These are phyloP conservation scores for Festucalex cinctus DNA, from an alignment of 2,113 vertebrate genomes.

Conservation along the genomic window DNA sequence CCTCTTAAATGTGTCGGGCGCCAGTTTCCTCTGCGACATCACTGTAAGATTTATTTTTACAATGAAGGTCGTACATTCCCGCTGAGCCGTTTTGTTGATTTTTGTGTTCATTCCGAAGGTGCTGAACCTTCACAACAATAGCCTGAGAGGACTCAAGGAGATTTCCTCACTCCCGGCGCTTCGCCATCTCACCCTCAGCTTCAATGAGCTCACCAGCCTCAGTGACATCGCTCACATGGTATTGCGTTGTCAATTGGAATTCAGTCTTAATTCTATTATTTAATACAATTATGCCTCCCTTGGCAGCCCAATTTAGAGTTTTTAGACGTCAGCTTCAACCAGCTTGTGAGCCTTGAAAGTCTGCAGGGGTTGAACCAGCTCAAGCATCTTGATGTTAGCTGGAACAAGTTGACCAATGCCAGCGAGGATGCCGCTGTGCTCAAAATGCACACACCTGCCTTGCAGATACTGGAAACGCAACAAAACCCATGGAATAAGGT, in stretches of 20 bases:
- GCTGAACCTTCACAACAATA: slow-evolving; percentile 82
- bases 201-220: slow-evolving; percentile 79
- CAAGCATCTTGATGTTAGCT: slow-evolving; percentile 78
- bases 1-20: slow-evolving; percentile 70
- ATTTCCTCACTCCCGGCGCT: slow-evolving; percentile 71
- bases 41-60: slow-evolving; percentile 64
- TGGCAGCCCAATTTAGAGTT: slow-evolving; percentile 76
- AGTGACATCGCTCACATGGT: slow-evolving; percentile 80
- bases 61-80: not conserved
- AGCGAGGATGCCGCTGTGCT: slow-evolving; percentile 69
- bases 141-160: slow-evolving; percentile 75
- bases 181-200: slow-evolving; percentile 76
- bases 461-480: slow-evolving; percentile 70
- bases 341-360: slow-evolving; percentile 72
- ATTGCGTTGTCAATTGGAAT: not conserved
- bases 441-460: slow-evolving; percentile 68
- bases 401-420: slow-evolving; percentile 77
- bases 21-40: slow-evolving; percentile 78
- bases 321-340: slow-evolving; percentile 79
- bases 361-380: slow-evolving; percentile 71
- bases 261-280: not conserved
- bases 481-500: slow-evolving; percentile 79
- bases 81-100: not conserved
- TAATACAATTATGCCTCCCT: not conserved
- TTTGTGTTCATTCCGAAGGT: slow-evolving; percentile 49